A percentile compares a stretch with the other conserved stretches of the same genome.
Evolutionary conservation across 37 sponge, comb jelly and placozoan genomes (phyloP).

Genomic region (Agelas oroides): DNA sequence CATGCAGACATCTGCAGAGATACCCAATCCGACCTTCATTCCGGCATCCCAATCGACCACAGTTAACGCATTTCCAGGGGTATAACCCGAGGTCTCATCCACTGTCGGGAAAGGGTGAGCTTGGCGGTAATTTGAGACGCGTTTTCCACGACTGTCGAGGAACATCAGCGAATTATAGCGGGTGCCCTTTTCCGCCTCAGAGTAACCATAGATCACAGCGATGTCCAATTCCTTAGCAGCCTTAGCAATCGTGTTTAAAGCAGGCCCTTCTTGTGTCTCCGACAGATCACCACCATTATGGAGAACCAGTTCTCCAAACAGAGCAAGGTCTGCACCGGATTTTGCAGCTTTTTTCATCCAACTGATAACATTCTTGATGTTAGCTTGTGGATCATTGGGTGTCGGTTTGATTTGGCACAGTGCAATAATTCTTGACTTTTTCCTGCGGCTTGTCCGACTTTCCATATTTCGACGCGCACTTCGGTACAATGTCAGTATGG

Average conservation of each 20-base stretch:
- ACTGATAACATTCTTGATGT: background rate
- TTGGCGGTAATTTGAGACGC: conserved; percentile 37
- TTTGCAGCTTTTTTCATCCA: conserved; percentile 51
- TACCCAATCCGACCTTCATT: conserved; percentile 29
- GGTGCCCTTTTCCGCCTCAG: conserved; percentile 12
- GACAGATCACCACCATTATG: background rate
- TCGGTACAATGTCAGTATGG: too few relatives aligned
- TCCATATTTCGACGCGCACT: too few relatives aligned
- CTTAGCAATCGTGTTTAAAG: conserved; percentile 11
- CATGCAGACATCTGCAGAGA: conserved; percentile 56
- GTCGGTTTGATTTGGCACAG: conserved; percentile 31
- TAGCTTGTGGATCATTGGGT: background rate
- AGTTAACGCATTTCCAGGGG: conserved; percentile 24
- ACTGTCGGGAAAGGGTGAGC: conserved; percentile 24
- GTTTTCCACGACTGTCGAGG: conserved; percentile 16
- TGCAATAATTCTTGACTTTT: conserved; percentile 11
- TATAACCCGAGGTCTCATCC: background rate
- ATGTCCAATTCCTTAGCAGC: conserved; percentile 30
- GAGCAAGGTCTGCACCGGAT: conserved; percentile 37
- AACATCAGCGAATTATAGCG: conserved; percentile 52
- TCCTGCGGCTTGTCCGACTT: too few relatives aligned
- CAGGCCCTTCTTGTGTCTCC: conserved; percentile 10
- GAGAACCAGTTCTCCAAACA: conserved; percentile 48
- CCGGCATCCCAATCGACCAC: conserved; percentile 53
- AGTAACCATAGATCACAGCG: conserved; percentile 47